phyloP scores from a whole-genome alignment of 2,888 invertebrate genomes.

The Eupithecia inturbata region DNA sequence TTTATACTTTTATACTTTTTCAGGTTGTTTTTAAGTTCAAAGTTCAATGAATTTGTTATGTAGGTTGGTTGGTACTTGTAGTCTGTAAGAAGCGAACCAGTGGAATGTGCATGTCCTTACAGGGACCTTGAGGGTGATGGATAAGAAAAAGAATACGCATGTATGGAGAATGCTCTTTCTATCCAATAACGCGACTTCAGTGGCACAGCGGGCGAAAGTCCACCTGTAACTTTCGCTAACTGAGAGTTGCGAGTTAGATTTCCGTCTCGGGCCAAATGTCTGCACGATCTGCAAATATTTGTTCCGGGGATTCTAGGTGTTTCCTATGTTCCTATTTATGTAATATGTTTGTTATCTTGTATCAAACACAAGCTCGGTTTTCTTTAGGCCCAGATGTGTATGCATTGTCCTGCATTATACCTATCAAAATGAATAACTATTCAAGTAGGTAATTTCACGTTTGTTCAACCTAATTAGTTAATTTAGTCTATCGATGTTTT shows the following conservation, averaged over 20 bases:
- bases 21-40: neutral
- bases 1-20: conserved; percentile 9
- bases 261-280: neutral
- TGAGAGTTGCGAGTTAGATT: neutral
- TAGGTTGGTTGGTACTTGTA: no score
- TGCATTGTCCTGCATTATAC: no score
- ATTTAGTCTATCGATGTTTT: neutral
- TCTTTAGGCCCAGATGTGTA: no score
- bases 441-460: no score
- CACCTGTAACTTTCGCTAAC: neutral
- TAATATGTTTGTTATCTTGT: no score
- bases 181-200: neutral
- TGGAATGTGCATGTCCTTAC: neutral
- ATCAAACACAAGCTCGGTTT: no score
- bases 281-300: neutral
- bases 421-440: no score
- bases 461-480: no score
- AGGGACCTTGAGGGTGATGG: neutral
- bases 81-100: neutral
- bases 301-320: neutral
- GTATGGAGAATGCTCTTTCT: conserved; percentile 3
- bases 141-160: neutral
- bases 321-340: no score
- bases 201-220: neutral
- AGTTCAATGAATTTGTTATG: neutral